A percentile compares a stretch with the other conserved stretches of the same genome.
These are phyloP conservation scores for Pungitius pungitius DNA, from an alignment of 2,113 vertebrate species.

Conservation along the genomic window DNA sequence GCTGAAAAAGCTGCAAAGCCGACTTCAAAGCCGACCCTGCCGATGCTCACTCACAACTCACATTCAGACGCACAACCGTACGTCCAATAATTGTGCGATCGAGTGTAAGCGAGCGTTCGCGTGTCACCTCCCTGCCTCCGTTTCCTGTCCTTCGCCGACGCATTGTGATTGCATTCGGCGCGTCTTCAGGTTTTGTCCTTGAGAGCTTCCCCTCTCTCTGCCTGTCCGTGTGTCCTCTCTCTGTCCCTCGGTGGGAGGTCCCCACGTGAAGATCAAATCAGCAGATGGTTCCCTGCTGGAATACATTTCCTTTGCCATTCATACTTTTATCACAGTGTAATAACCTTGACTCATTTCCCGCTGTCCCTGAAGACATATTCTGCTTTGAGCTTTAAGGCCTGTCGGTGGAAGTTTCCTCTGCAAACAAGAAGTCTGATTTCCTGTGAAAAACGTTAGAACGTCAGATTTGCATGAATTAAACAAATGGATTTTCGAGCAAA, in stretches of 20 bases:
- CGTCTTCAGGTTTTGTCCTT: conserved; percentile 63
- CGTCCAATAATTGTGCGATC: conserved; percentile 33
- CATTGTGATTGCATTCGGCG: not conserved
- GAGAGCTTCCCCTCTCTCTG: conserved; percentile 56
- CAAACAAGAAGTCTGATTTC: conserved; percentile 49
- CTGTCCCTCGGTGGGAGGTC: conserved; percentile 53
- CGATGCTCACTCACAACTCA: conserved; percentile 28
- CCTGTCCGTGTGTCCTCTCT: conserved; percentile 23
- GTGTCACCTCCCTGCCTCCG: conserved; percentile 28
- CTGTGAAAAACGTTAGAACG: conserved; percentile 16
- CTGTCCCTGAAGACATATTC: conserved; percentile 27
- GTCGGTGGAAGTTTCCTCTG: conserved; percentile 17
- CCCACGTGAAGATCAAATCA: conserved; percentile 52
- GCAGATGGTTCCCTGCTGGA: conserved; percentile 73
- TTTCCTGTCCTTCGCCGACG: conserved; percentile 40
- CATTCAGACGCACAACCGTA: conserved; percentile 24
- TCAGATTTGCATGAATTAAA: conserved; percentile 36
- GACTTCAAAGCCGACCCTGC: conserved; percentile 49
- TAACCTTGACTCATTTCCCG: conserved; percentile 53
- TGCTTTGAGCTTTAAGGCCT: conserved; percentile 40
- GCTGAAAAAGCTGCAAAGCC: conserved; percentile 33
- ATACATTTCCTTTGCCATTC: conserved; percentile 55
- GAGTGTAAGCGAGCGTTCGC: conserved; percentile 16
- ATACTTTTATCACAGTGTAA: conserved; percentile 39
- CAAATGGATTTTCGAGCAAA: conserved; percentile 22